A percentile compares a stretch with the other conserved stretches of the same genome.
These are phyloP conservation scores for Apotomis turbidana DNA, from an alignment of 2,888 invertebrate species.

Conservation along the genomic window DNA sequence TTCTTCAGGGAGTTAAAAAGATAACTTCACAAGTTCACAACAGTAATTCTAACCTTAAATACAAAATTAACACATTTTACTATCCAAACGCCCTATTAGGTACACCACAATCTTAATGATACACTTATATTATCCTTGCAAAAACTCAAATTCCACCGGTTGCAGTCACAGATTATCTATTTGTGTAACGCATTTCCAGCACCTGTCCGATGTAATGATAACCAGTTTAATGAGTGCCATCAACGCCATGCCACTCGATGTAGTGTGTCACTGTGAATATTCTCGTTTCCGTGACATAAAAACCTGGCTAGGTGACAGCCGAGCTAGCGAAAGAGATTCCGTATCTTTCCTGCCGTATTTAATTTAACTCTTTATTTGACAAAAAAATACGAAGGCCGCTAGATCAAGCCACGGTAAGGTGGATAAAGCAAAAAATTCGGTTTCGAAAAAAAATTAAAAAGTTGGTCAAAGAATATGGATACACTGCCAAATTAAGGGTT, in stretches of 20 bases:
- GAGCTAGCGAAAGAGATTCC: neutral
- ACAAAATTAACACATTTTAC: conserved; percentile 1
- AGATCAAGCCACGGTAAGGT: no score
- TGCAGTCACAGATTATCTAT: conserved; percentile 59
- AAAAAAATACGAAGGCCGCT: no score
- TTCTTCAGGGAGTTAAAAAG: no score
- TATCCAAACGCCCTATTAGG: conserved; percentile 20
- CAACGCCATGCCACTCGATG: conserved; percentile 52
- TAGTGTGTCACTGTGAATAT: conserved; percentile 44
- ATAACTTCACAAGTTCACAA: no score
- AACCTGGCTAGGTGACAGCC: neutral
- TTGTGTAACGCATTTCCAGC: conserved; percentile 67
- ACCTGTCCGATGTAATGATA: conserved; percentile 60
- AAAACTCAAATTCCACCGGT: conserved; percentile 64
- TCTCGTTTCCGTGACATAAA: conserved; percentile 20
- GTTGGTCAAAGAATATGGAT: no score
- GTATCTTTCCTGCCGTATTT: neutral
- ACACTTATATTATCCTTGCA: conserved; percentile 58
- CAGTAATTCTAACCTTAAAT: neutral
- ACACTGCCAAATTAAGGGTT: no score
- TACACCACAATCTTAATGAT: conserved; percentile 47
- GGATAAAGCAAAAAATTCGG: no score
- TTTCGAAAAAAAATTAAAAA: no score
- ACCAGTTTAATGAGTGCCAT: conserved; percentile 60
- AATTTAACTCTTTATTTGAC: no score